These are phyloP conservation scores for Rhinogobio ventralis DNA, from an alignment of 2,797 vertebrate species.

Conservation along the genomic window DNA sequence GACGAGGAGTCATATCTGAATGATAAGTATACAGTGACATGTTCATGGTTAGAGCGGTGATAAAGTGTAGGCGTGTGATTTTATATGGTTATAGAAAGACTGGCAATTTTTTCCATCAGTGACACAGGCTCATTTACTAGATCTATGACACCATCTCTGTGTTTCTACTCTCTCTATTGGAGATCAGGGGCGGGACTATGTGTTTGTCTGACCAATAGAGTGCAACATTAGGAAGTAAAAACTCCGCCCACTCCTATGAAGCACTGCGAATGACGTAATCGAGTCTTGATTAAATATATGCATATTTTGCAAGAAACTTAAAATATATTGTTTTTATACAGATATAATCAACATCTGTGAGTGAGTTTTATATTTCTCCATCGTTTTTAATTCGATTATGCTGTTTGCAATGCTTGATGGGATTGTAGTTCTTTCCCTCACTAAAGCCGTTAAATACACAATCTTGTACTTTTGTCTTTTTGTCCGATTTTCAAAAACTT, in stretches of 20 bases:
- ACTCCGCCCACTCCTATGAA: background rate
- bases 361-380: background rate
- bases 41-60: constrained; percentile 4
- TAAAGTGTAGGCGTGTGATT: background rate
- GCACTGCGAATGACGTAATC: background rate
- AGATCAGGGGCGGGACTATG: background rate
- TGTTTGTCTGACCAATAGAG: background rate
- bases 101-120: background rate
- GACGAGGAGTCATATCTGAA: background rate
- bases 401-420: background rate
- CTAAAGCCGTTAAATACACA: background rate
- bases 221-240: background rate
- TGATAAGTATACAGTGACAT: constrained; percentile 22
- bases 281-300: background rate
- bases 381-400: background rate
- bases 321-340: background rate
- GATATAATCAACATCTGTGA: background rate
- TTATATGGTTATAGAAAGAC: constrained; percentile 10
- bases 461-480: too few relatives aligned
- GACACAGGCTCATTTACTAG: background rate
- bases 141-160: background rate
- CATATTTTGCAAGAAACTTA: background rate
- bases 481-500: background rate
- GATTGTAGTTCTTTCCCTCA: background rate
- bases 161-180: background rate